Evolutionary conservation across 2,797 vertebrate species (phyloP).

Genomic region (Melanotaenia maccullochi): DNA sequence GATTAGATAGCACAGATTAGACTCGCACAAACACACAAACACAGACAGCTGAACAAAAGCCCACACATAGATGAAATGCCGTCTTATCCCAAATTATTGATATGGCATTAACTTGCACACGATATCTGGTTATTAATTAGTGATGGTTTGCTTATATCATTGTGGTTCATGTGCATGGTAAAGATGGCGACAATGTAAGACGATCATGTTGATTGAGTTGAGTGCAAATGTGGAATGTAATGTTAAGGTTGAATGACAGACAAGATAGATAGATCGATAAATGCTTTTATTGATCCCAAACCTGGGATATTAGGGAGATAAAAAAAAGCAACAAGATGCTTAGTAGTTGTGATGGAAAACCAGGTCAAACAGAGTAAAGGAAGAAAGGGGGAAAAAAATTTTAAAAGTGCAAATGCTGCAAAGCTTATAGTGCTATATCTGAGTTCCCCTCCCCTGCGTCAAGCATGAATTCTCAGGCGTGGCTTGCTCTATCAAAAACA

Average conservation of each 20-base stretch:
- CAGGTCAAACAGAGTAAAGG: constrained; percentile 22
- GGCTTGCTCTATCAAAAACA: constrained; percentile 93
- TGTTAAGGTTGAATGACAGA: constrained; percentile 15
- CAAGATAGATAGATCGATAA: constrained; percentile 12
- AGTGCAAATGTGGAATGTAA: constrained; percentile 28
- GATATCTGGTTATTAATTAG: background rate
- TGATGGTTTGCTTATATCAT: background rate
- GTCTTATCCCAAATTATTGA: constrained; percentile 4
- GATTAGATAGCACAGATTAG: constrained; percentile 76
- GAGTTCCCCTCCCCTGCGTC: constrained; percentile 44
- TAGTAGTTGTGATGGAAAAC: constrained; percentile 30
- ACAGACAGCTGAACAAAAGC: constrained; percentile 17
- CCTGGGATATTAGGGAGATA: background rate
- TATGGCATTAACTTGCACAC: background rate
- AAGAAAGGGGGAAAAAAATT: constrained; percentile 64
- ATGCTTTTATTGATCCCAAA: no score
- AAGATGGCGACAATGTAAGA: background rate
- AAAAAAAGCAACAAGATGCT: constrained; percentile 15
- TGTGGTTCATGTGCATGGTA: background rate
- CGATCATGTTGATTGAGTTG: constrained; percentile 1
- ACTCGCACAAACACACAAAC: constrained; percentile 33
- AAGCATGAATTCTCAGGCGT: constrained; percentile 83
- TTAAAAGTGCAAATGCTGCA: constrained; percentile 83
- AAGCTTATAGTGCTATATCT: constrained; percentile 71
- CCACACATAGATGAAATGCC: background rate